Evolutionary conservation across 2,888 invertebrate species (phyloP).

Genomic region (Megastigmus dorsalis): DNA sequence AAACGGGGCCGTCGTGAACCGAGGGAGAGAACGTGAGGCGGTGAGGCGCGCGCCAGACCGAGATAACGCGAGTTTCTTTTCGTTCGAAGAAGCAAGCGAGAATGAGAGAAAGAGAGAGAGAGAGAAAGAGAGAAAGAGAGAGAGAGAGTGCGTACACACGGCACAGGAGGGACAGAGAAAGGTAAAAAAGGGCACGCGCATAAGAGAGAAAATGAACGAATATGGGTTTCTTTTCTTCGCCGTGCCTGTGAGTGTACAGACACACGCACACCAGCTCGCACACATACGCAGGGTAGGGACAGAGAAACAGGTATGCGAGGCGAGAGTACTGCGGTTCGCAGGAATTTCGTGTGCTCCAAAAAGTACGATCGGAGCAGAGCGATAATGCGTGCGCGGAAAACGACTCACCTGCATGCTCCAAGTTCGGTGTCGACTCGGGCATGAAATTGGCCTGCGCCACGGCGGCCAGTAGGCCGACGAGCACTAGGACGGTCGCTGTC

Average conservation of each 20-base stretch:
- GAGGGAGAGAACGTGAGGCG: background rate
- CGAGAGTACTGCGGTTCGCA: too few relatives aligned
- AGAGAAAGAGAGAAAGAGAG: background rate
- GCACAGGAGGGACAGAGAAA: too few relatives aligned
- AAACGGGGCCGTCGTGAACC: conserved; percentile 29
- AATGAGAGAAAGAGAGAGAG: background rate
- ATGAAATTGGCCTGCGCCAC: conserved; percentile 17
- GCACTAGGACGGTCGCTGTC: background rate
- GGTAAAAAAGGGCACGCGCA: conserved; percentile 9
- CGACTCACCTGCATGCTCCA: conserved; percentile 52
- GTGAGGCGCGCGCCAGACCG: conserved; percentile 20
- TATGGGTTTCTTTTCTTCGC: too few relatives aligned
- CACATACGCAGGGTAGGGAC: too few relatives aligned
- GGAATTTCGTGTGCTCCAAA: too few relatives aligned
- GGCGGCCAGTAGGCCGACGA: conserved; percentile 26
- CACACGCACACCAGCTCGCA: too few relatives aligned
- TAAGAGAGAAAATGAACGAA: background rate
- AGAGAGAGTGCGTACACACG: too few relatives aligned
- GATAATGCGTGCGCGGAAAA: too few relatives aligned
- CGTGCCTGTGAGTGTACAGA: too few relatives aligned
- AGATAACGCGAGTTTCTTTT: conserved; percentile 13
- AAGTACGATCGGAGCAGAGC: too few relatives aligned
- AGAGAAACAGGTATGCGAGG: too few relatives aligned
- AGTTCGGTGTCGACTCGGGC: background rate
- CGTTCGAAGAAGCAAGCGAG: background rate